Evolutionary conservation across 2,888 invertebrate genomes (phyloP), one percentile per base, ranked within the genome.

Genomic region (Acheta domesticus): DNA sequence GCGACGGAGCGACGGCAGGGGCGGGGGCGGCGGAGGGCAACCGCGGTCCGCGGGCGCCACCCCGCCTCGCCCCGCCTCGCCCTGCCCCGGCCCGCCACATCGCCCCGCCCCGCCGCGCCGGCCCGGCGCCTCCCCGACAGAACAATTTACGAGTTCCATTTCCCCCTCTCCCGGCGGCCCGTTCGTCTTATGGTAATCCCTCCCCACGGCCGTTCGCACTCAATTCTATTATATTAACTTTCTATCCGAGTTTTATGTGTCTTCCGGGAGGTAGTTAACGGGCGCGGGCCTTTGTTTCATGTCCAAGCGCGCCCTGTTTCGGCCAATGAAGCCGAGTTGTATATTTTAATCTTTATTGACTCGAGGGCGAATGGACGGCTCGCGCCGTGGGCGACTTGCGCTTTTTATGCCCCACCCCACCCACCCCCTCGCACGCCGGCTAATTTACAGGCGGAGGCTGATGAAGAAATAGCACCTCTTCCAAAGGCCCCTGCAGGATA

Each of bases 111-210:
- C n/a, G 0, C 4, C 62, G 14, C 14, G 62, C 62, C 62, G 16
- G n/a, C 62, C 62, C 62, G 16, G n/a, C 62, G 14, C 62, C 62
- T 62, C n/a, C 16, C 62, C 3, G 62, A 62, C 62, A 62, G 62
- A n/a, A 62, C 62, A 62, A 62, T 62, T 62, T 62, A 62, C 62
- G 62, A 62, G 62, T 62, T 62, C 62, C 62, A 62, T 62, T 62
- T 62, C 62, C 62, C 62, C 62, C 62, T 62, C 62, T 62, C 62
- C 62, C 62, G 62, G 62, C 62, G n/a, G 62, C 1, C 62, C 62
- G 62, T 62, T 62, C 62, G 62, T 62, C 62, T 62, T 62, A 62
- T 62, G 62, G 62, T 62, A 62, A 62, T 62, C 62, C 62, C 62
- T 62, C 62, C 62, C 62, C 62, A 62, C 62, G 62, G 62, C 62